These are phyloP conservation scores for Mus musculus DNA, from an alignment of 2,113 vertebrate genomes.

Conservation along the genomic window GRCm39 chr5:45830001-45830500, in stretches of 20 bases:
- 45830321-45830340: conserved; percentile 29
- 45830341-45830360: not conserved
- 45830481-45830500: not conserved
- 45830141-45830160: not conserved
- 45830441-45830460: not conserved
- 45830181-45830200: not conserved
- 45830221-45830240: not conserved
- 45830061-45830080: not conserved
- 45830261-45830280: not conserved
- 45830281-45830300: not conserved
- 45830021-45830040: not conserved
- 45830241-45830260: not conserved
- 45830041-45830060: not conserved
- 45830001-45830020: not conserved
- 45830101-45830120: not conserved
- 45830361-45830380: not conserved
- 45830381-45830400: not conserved
- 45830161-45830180: not conserved
- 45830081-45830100: not conserved
- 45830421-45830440: not conserved
- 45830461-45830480: conserved; percentile 41
- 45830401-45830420: conserved; percentile 46
- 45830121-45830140: not conserved
- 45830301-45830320: not conserved
- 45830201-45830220: not conserved